Evolutionary conservation across 2,797 vertebrate species (phyloP), one percentile per base, ranked within the genome.

Genomic region (Luscinia megarhynchos): DNA sequence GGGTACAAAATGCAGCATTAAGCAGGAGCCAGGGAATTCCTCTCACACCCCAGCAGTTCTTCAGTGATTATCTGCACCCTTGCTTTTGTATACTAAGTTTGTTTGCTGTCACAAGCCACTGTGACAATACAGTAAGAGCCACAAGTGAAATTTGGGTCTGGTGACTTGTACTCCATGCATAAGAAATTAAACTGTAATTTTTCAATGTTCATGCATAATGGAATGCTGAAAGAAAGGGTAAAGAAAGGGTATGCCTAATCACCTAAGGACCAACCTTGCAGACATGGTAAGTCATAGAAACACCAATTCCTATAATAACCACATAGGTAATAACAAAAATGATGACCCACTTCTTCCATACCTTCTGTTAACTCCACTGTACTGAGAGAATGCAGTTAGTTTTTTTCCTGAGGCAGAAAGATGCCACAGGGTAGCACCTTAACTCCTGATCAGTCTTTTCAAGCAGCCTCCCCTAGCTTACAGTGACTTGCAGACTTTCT

Each of bases 241-340:
- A 43, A 29, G 20, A 51, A 75, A 92, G 13, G 3, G 11, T 26
- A 46, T 19, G 16, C 6, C 17, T 41, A 9, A 41, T n/a, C 45
- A 63, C n/a, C 57, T n/a, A 41, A 40, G 34, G 36, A 45, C 7
- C 1, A 2, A 45, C 2, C 5, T n/a, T 58, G 41, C 0, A 0
- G 34, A 51, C 15, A 32, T 2, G 11, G 2, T 8, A 53, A 78
- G 10, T 8, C 9, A 89, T 12, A 4, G 54, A 58, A 84, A 67
- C 17, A 29, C 3, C 0, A 1, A 34, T 8, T 53, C 11, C 30
- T 68, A 57, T 46, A 58, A 67, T 8, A 40, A 62, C 15, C 36
- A 55, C 11, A 10, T 2, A 19, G 15, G 15, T 15, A 74, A 70
- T 2, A 3, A 57, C 1, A 3, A 54, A 45, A 23, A 7, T 32